Evolutionary conservation across 1,140 invertebrate species (phyloP), one percentile per base, ranked within the genome.

Genomic region (Danaus plexippus): DNA sequence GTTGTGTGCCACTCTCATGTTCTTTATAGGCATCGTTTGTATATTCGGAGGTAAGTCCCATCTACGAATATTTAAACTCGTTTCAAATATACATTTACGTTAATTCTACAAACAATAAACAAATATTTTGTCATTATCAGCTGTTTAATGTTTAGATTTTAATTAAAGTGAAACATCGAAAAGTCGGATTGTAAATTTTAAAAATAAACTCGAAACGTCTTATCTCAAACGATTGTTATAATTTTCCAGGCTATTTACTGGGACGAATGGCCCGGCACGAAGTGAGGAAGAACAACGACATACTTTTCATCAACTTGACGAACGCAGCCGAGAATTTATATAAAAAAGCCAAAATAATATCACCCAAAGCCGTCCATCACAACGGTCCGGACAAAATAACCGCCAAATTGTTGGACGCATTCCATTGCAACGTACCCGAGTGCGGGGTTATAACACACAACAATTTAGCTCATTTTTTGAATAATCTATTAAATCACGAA

Each of bases 11-110:
- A 76, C 73, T 15, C 64, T 85, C 4, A 71, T 83, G 53, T 71
- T 85, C 47, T 69, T 86, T 11, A 73, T 83, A 13, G 83, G 80
- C 18, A 63, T 83, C 11, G 57, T 85, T 46, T 80, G 82, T 61
- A 67, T 85, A 57, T 74, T 83, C 55, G 82, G 75, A 69, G 80
- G 85, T 86, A 64, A 70, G 69, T 1, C 43, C 18, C 10, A 59
- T 59, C 55, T 50, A 51, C 43, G 42, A 57, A 52, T 15, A 52
- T 49, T 47, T 47, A 13, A 12, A 47, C 9, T 13, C 18, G 5
- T 47, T 12, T 47, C 9, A 12, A 47, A n/a, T 15, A 47, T 47
- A n/a, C 10, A 45, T 45, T 45, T 9, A 11, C 43, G 11, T 11
- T 32, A 32, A 32, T 32, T 32, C 22, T 32, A 32, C 22, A 32